A percentile compares a stretch with the other conserved stretches of the same genome.
These are phyloP conservation scores for Xanthorhoe designata DNA, from an alignment of 2,888 invertebrate genomes.

Conservation along the genomic window DNA sequence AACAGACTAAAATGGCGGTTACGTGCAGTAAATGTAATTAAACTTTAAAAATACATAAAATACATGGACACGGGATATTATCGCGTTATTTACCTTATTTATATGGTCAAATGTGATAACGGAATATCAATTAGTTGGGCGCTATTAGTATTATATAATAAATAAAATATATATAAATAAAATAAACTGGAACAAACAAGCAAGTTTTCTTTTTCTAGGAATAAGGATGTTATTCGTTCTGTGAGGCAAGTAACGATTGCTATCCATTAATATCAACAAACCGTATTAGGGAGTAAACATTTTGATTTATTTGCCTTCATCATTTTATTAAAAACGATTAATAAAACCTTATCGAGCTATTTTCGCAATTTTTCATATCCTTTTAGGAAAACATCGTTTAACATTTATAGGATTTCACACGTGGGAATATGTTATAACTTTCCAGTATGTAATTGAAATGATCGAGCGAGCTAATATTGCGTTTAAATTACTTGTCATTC, in stretches of 20 bases:
- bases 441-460: conserved; percentile 32
- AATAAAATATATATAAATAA: too few relatives aligned
- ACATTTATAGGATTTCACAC: conserved; percentile 11
- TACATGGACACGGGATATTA: too few relatives aligned
- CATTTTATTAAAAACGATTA: neutral
- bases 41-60: too few relatives aligned
- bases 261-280: neutral
- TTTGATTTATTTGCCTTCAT: neutral
- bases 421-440: conserved; percentile 30
- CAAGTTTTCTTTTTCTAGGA: conserved; percentile 48
- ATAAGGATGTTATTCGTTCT: conserved; percentile 21
- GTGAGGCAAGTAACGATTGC: neutral
- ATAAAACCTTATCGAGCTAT: conserved; percentile 2
- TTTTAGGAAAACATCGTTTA: conserved; percentile 13
- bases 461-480: conserved; percentile 24
- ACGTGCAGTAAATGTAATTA: neutral
- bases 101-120: too few relatives aligned
- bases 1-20: neutral
- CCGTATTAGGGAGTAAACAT: neutral
- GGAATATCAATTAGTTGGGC: too few relatives aligned
- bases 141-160: too few relatives aligned
- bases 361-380: conserved; percentile 7
- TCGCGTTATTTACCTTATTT: too few relatives aligned
- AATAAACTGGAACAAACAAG: conserved; percentile 45
- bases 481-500: conserved; percentile 30